A percentile compares a stretch with the other conserved stretches of the same genome.
These are phyloP conservation scores for Hydropotes inermis DNA, from an alignment of 2,113 vertebrate species.

Conservation along the genomic window DNA sequence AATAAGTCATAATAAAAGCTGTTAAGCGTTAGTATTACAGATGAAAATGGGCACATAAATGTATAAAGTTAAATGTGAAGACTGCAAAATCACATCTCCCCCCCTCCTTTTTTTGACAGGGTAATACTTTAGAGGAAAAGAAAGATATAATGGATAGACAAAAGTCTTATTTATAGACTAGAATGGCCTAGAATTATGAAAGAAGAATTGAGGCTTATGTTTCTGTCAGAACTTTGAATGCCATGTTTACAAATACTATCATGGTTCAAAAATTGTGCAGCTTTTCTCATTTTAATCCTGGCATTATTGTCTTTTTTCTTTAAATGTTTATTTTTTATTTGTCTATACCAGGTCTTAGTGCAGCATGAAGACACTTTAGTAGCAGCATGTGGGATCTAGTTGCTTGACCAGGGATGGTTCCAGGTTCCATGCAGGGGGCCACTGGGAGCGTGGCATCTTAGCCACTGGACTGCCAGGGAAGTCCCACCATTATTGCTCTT, in stretches of 20 bases:
- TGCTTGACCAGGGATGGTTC: background rate
- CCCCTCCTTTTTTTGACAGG: background rate
- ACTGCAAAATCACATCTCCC: background rate
- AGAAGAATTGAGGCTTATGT: background rate
- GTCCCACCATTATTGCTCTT: background rate
- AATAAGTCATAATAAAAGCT: background rate
- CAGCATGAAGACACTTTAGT: background rate
- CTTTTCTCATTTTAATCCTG: background rate
- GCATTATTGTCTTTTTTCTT: background rate
- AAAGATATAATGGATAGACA: background rate
- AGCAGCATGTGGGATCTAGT: background rate
- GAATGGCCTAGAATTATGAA: background rate
- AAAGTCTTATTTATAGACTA: background rate
- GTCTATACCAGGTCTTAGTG: background rate
- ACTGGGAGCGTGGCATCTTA: background rate
- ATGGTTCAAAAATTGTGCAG: background rate
- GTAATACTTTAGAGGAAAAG: background rate
- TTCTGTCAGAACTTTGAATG: constrained; percentile 32
- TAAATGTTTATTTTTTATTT: background rate
- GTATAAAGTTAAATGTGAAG: background rate
- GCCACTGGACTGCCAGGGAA: background rate
- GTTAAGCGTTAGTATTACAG: background rate
- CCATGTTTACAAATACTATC: background rate
- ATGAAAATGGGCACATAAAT: background rate
- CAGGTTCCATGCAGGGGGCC: background rate